Percentiles rank a stretch among this genome's conserved stretches.
Evolutionary conservation across 2,888 invertebrate species (phyloP).

Genomic region (Chloroclysta siterata): DNA sequence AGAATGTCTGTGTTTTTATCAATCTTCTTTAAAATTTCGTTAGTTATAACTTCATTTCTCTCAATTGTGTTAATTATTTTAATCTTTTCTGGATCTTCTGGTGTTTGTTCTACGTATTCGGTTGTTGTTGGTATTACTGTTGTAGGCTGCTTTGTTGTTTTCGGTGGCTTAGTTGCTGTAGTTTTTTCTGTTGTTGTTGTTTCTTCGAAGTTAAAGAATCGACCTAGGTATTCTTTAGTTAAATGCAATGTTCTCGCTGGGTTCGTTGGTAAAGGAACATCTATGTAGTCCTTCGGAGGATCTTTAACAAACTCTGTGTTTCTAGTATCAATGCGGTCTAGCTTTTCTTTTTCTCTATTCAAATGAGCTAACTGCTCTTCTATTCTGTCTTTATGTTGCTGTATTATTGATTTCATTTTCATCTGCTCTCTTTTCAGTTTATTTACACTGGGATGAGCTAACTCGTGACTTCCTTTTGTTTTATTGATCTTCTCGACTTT

Average conservation of each 20-base stretch:
- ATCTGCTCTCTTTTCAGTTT: slow-evolving; percentile 51
- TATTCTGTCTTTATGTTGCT: slow-evolving; percentile 59
- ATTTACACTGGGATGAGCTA: slow-evolving; percentile 26
- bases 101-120: slow-evolving; percentile 26
- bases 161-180: slow-evolving; percentile 9
- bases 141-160: slow-evolving; percentile 36
- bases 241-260: slow-evolving; percentile 14
- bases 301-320: slow-evolving; percentile 28
- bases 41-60: slow-evolving; percentile 63
- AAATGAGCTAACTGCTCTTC: slow-evolving; percentile 61
- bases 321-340: slow-evolving; percentile 45
- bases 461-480: slow-evolving; percentile 28
- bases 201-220: not conserved
- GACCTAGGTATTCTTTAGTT: slow-evolving; percentile 12
- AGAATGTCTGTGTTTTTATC: slow-evolving; percentile 67
- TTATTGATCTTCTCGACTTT: slow-evolving; percentile 62
- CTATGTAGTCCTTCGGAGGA: slow-evolving; percentile 37
- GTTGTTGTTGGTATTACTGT: slow-evolving; percentile 21
- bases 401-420: slow-evolving; percentile 56
- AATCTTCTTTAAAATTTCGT: slow-evolving; percentile 66
- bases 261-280: slow-evolving; percentile 42
- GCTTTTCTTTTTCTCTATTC: slow-evolving; percentile 57
- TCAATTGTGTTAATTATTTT: slow-evolving; percentile 55
- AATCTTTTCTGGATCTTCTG: slow-evolving; percentile 26
- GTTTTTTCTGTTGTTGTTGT: slow-evolving; percentile 37